These are phyloP conservation scores for Bombus consobrinus DNA, from an alignment of 1,140 invertebrate genomes.

Conservation along the genomic window DNA sequence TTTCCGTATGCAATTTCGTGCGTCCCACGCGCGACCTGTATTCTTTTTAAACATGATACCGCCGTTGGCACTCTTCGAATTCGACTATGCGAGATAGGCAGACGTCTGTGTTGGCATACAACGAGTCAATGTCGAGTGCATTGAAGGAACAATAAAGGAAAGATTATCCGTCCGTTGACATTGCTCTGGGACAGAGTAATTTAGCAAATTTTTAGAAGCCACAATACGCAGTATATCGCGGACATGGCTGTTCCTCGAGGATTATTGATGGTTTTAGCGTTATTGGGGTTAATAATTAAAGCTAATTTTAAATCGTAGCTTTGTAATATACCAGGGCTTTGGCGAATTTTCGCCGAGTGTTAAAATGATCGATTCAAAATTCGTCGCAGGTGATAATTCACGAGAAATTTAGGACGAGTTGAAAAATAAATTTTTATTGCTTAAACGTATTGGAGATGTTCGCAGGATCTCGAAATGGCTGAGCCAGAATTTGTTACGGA, in stretches of 20 bases:
- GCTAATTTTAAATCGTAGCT: not conserved
- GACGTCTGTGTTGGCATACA: not conserved
- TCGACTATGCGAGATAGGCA: not conserved
- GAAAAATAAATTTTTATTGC: not conserved
- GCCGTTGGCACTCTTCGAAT: constrained; percentile 23
- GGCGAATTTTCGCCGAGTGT: fast-evolving
- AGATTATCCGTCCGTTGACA: constrained; percentile 37
- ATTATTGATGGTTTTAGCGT: not conserved
- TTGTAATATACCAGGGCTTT: not conserved
- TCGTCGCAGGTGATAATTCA: not conserved
- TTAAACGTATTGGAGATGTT: not conserved
- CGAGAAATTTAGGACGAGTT: not conserved
- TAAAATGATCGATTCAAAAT: too few relatives aligned
- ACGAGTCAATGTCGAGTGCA: constrained; percentile 35
- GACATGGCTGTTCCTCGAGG: too few relatives aligned
- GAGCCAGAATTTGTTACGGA: too few relatives aligned
- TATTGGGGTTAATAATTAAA: not conserved
- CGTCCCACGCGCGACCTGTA: constrained; percentile 35
- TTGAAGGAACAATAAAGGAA: constrained; percentile 12
- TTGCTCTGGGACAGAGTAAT: not conserved
- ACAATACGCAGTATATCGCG: not conserved
- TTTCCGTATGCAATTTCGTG: constrained; percentile 4
- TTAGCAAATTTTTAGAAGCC: not conserved
- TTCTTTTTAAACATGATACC: constrained; percentile 42
- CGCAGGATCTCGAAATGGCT: not conserved